Conservation (phyloP, 2,888 invertebrate species). For the Fragum whitleyi region DNA sequence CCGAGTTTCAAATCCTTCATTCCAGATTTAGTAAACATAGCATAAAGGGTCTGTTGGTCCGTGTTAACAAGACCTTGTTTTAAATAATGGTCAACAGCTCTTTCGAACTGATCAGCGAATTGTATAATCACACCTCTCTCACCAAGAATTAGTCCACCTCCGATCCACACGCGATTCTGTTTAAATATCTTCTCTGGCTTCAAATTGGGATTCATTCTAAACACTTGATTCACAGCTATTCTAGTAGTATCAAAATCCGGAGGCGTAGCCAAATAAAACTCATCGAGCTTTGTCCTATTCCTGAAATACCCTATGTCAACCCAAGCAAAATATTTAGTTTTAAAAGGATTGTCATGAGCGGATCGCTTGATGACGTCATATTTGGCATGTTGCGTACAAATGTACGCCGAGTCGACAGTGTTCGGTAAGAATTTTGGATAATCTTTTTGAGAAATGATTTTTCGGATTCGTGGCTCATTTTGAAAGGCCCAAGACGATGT, state of each 20-base stretch:
- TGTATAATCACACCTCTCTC: constrained; percentile 32
- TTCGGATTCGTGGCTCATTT: constrained; percentile 46
- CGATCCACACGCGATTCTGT: constrained; percentile 61
- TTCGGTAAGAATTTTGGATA: constrained; percentile 73
- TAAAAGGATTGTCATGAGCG: constrained; percentile 54
- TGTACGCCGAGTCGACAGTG: constrained; percentile 70
- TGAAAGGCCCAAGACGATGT: constrained; percentile 67
- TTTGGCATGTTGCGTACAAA: constrained; percentile 71
- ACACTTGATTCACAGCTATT: constrained; percentile 43
- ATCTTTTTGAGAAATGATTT: constrained; percentile 46
- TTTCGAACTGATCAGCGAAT: constrained; percentile 44
- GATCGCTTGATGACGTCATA: constrained; percentile 63
- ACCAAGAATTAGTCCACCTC: constrained; percentile 59
- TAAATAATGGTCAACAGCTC: constrained; percentile 50
- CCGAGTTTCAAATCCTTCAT: constrained; percentile 32
- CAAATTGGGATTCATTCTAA: constrained; percentile 10
- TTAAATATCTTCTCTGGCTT: constrained; percentile 51
- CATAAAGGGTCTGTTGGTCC: constrained; percentile 58
- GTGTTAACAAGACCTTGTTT: constrained; percentile 45
- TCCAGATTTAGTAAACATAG: constrained; percentile 49
- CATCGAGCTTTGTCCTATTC: constrained; percentile 21
- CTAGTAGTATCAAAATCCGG: constrained; percentile 35
- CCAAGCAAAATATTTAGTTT: constrained; percentile 68
- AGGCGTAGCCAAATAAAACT: constrained; percentile 54
- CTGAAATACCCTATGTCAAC: constrained; percentile 74